Evolutionary conservation across 2,797 vertebrate genomes (phyloP).

Genomic region (Anomalospiza imberbis): DNA sequence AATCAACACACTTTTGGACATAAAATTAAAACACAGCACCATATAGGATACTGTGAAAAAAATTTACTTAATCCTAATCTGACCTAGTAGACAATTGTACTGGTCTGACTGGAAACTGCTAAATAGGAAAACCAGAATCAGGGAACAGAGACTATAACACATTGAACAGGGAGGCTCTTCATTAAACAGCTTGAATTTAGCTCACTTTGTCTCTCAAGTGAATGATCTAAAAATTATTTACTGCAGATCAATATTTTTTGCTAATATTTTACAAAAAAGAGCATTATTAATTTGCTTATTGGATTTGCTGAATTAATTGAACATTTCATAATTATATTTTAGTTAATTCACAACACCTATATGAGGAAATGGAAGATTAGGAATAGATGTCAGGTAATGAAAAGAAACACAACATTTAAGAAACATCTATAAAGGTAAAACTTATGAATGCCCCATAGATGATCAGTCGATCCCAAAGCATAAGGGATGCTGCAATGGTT

Average conservation of each 20-base stretch:
- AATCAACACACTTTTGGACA: background rate
- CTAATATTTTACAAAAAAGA: background rate
- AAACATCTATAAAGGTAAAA: background rate
- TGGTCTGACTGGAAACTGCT: background rate
- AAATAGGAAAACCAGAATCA: background rate
- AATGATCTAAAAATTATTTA: background rate
- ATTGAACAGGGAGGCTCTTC: background rate
- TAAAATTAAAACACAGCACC: background rate
- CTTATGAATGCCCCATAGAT: background rate
- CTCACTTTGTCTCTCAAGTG: background rate
- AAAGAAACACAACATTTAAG: background rate
- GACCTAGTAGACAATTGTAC: background rate
- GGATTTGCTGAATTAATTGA: background rate
- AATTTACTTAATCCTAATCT: background rate
- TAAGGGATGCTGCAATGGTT: background rate
- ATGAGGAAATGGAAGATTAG: background rate
- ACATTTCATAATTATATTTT: background rate
- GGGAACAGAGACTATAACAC: background rate
- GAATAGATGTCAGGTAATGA: background rate
- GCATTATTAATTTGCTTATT: background rate
- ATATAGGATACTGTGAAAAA: background rate
- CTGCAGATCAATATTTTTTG: background rate
- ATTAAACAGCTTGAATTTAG: background rate
- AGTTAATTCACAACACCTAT: background rate
- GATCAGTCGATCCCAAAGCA: background rate